Evolutionary conservation across 2,113 vertebrate species (phyloP), one percentile per base, ranked within the genome.

Genomic region (Corynorhinus townsendii): DNA sequence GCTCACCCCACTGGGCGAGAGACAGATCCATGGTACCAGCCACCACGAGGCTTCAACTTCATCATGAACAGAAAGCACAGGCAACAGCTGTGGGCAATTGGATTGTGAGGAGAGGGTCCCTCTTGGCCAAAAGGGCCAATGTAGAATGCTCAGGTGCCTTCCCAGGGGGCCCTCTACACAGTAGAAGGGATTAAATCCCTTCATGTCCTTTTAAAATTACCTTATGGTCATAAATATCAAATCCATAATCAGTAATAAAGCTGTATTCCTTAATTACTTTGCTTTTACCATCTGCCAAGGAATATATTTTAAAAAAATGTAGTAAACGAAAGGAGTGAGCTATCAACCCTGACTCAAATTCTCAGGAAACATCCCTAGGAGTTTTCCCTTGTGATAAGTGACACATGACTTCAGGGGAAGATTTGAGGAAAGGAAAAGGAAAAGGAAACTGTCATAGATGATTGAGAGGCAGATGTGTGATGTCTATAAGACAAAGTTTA

Each of bases 231-330:
- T 96, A 98, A 93, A 97, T 98, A 98, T 80, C 95, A 98, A 98
- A 95, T 86, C 38, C 76, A 95, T 3, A 54, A 93, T 97, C 96
- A 97, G 94, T 98, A 98, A 97, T 96, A 97, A 95, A 97, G 96
- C 94, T 96, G 84, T 96, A 97, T 97, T 95, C 94, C 97, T 97
- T 98, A 98, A 98, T 98, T 98, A 98, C 97, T 98, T 96, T 86
- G 10, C 93, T 97, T 98, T 96, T 96, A 97, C 98, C 97, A 97
- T 98, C 97, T 98, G 97, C 82, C 95, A 95, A 97, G 91, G 86
- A 96, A 97, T 35, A 96, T 76, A 97, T 97, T 94, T 97, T 94
- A 26, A 4, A 86, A 94, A 90, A 96, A 97, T 94, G 56, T 95
- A 96, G 96, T 97, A 92, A 97, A 97, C 95, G 97, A 96, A 66